These are phyloP conservation scores for Clarias magur DNA, from an alignment of 2,113 vertebrate species.

Conservation along the genomic window DNA sequence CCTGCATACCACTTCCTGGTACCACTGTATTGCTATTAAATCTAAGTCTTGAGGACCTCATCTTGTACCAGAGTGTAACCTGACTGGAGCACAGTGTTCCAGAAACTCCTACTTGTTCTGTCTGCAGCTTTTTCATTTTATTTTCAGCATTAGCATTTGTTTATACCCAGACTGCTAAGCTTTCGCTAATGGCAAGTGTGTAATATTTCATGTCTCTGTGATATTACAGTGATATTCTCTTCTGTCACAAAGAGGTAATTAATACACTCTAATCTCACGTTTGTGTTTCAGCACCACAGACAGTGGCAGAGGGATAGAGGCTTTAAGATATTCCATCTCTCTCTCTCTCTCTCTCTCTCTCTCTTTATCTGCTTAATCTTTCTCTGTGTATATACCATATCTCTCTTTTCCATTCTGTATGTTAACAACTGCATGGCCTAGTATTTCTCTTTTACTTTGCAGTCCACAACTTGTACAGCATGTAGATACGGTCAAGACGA, in stretches of 20 bases:
- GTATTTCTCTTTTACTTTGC: neutral
- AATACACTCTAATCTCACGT: slow-evolving; percentile 9
- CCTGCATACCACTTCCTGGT: too few relatives aligned
- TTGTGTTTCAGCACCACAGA: neutral
- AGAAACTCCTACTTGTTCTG: neutral
- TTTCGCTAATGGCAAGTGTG: neutral
- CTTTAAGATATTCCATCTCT: neutral
- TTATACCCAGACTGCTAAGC: neutral
- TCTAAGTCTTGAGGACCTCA: too few relatives aligned
- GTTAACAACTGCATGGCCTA: neutral
- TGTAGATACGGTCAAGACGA: too few relatives aligned
- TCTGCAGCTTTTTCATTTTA: neutral
- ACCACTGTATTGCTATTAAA: too few relatives aligned
- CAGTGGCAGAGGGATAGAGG: slow-evolving; percentile 12
- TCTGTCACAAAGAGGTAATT: slow-evolving; percentile 8
- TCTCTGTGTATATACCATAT: neutral
- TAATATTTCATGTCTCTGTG: neutral
- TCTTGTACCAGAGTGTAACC: too few relatives aligned
- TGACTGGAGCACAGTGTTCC: neutral
- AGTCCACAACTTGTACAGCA: too few relatives aligned
- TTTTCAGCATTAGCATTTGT: neutral
- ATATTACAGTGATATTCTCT: neutral
- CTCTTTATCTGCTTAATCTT: neutral
- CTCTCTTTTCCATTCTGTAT: neutral
- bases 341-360: neutral